These are phyloP conservation scores for Myotis findleyi DNA, from an alignment of 2,797 vertebrate genomes.

Conservation along the genomic window DNA sequence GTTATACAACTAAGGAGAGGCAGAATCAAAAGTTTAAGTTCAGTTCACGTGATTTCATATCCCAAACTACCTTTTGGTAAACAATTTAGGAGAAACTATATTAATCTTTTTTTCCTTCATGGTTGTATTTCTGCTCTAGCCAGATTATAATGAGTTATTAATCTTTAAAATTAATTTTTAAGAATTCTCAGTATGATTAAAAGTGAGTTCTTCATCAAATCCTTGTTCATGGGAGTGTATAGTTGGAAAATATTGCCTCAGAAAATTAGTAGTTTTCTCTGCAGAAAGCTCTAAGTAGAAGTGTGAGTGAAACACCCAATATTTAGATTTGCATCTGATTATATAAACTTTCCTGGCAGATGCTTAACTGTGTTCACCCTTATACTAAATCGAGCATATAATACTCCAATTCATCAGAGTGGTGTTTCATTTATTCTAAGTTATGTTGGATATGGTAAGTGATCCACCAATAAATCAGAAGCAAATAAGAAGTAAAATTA, in stretches of 20 bases:
- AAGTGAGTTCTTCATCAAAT: not conserved
- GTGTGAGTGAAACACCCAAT: not conserved
- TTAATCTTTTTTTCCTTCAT: not conserved
- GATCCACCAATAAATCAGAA: slow-evolving; percentile 50
- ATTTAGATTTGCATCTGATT: not conserved
- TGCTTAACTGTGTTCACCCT: not conserved
- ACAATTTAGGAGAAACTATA: not conserved
- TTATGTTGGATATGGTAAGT: not conserved
- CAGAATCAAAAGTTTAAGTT: not conserved
- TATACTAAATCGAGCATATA: not conserved
- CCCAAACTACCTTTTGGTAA: not conserved
- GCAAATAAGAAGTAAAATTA: slow-evolving; percentile 51
- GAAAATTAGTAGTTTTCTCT: not conserved
- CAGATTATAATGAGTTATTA: not conserved
- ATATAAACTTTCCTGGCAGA: slow-evolving; percentile 25
- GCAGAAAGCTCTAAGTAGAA: not conserved
- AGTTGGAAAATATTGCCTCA: not conserved
- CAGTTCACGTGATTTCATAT: not conserved
- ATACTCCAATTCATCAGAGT: not conserved
- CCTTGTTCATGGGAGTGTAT: not conserved
- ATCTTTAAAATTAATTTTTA: slow-evolving; percentile 7
- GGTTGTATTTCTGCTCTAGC: not conserved
- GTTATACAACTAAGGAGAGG: not conserved
- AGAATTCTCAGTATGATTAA: not conserved
- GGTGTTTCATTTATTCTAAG: slow-evolving; percentile 31